Evolutionary conservation across 2,888 invertebrate genomes (phyloP).

Genomic region (Stenchaetothrips biformis): DNA sequence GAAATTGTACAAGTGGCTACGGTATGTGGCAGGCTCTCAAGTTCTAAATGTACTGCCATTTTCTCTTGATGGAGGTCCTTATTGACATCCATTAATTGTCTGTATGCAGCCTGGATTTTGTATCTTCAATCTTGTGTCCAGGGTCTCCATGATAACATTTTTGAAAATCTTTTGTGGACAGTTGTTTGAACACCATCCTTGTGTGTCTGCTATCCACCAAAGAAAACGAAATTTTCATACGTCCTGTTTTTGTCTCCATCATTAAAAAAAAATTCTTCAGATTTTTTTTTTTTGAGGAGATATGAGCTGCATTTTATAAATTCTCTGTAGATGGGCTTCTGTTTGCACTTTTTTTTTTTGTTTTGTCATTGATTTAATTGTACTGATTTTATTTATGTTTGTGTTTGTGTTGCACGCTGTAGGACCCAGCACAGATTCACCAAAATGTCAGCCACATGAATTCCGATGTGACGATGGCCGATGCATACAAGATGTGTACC

Average conservation of each 20-base stretch:
- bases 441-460: slow-evolving; percentile 56
- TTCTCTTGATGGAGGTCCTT: no score
- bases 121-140: no score
- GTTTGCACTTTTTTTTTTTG: slow-evolving; percentile 27
- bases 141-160: no score
- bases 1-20: slow-evolving; percentile 34
- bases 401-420: slow-evolving; percentile 27
- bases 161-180: no score
- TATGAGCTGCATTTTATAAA: neutral
- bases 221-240: no score
- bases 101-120: no score
- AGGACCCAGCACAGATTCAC: slow-evolving; percentile 5
- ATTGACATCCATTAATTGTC: no score
- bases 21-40: neutral
- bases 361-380: slow-evolving; percentile 23
- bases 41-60: no score
- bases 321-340: neutral
- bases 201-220: no score
- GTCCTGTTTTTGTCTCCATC: no score
- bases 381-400: neutral
- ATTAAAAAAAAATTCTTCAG: no score
- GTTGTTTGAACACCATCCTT: no score
- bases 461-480: slow-evolving; percentile 71
- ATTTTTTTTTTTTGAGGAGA: neutral
- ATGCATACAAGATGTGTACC: slow-evolving; percentile 56